Evolutionary conservation across 2,797 vertebrate species (phyloP).

Genomic region (Mustela erminea): DNA sequence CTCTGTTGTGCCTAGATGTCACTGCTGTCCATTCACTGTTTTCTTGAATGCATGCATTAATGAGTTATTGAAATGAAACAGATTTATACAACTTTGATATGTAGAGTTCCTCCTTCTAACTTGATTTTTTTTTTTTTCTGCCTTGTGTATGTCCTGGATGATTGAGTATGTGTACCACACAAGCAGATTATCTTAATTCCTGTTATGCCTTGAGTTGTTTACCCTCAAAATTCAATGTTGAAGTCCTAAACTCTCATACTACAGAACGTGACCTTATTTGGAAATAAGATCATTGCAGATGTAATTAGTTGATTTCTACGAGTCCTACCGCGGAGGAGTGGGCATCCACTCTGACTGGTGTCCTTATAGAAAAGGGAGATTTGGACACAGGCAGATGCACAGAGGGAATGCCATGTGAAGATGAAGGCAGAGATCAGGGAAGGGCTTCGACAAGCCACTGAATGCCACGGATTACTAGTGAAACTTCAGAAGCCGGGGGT

Average conservation of each 20-base stretch:
- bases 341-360: not conserved
- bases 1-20: not conserved
- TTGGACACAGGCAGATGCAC: not conserved
- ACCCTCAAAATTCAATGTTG: not conserved
- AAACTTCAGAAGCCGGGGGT: not conserved
- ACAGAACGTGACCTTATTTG: not conserved
- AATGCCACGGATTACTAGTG: not conserved
- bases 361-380: not conserved
- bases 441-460: not conserved
- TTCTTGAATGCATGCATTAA: not conserved
- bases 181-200: not conserved
- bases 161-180: not conserved
- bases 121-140: not conserved
- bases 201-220: not conserved
- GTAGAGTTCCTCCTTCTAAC: not conserved
- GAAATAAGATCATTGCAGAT: not conserved
- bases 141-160: not conserved
- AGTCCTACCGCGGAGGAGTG: not conserved
- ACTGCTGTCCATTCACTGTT: not conserved
- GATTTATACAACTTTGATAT: not conserved
- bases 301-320: not conserved
- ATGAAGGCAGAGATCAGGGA: not conserved
- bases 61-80: constrained; percentile 15
- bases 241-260: not conserved
- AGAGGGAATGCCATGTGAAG: not conserved